Percentiles rank a stretch among this genome's conserved stretches.
Conservation (phyloP, 2,888 invertebrate species). For the Dorcus hopei region DNA sequence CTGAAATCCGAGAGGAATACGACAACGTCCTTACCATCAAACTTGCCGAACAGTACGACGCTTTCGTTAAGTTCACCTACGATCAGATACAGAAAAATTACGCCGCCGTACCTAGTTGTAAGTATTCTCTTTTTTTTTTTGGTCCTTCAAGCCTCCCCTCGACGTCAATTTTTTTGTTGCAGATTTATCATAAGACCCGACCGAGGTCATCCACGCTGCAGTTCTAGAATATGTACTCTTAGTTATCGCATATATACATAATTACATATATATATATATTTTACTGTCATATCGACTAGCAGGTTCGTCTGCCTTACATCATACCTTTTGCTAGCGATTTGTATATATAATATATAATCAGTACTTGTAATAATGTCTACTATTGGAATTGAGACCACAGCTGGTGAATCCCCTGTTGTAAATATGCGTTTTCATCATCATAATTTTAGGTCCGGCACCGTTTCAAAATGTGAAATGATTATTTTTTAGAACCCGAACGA, state of each 20-base stretch:
- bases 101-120: slow-evolving; percentile 49
- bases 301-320: slow-evolving; percentile 29
- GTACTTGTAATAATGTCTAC: slow-evolving; percentile 27
- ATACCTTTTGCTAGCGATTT: slow-evolving; percentile 40
- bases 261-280: slow-evolving; percentile 27
- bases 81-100: slow-evolving; percentile 90
- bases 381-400: slow-evolving; percentile 35
- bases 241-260: slow-evolving; percentile 32
- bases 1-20: slow-evolving; percentile 90
- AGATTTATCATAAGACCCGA: slow-evolving; percentile 46
- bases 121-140: slow-evolving; percentile 31
- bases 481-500: not conserved
- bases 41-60: slow-evolving; percentile 97
- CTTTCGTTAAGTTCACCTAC: slow-evolving; percentile 96
- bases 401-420: slow-evolving; percentile 35
- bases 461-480: not conserved
- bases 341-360: slow-evolving; percentile 26
- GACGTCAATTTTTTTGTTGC: slow-evolving; percentile 28
- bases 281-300: slow-evolving; percentile 31
- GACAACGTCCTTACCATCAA: slow-evolving; percentile 89
- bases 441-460: slow-evolving; percentile 1
- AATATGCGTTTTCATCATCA: slow-evolving; percentile 29
- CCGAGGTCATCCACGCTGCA: slow-evolving; percentile 17
- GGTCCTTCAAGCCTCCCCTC: not conserved
- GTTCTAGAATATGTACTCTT: slow-evolving; percentile 27